These are phyloP conservation scores for Chrysemys picta DNA, from an alignment of 2,113 vertebrate genomes.

Conservation along the genomic window DNA sequence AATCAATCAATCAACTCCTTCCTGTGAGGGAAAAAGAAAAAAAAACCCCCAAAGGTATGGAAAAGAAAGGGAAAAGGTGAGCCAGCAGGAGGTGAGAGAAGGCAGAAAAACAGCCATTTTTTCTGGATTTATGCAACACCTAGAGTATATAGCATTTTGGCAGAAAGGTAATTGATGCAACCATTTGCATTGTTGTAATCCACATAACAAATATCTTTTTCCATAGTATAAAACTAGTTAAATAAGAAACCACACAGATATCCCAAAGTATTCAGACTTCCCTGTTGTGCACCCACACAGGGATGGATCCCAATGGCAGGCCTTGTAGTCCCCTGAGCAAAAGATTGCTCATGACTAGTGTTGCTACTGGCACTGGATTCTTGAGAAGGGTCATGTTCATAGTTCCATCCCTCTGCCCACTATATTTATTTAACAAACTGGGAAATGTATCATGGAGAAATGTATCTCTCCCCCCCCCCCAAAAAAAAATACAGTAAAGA, in stretches of 20 bases:
- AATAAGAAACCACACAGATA: not conserved
- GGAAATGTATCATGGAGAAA: not conserved
- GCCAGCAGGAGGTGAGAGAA: not conserved
- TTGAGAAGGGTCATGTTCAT: not conserved
- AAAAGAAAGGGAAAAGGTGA: not conserved
- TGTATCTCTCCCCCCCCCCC: rapidly evolving
- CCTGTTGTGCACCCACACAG: not conserved
- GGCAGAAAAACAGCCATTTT: not conserved
- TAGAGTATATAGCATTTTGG: not conserved
- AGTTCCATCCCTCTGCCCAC: not conserved
- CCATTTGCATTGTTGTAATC: not conserved
- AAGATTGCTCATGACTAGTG: not conserved
- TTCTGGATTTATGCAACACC: not conserved
- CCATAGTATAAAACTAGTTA: not conserved
- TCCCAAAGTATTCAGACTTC: not conserved
- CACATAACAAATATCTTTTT: not conserved
- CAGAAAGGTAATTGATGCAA: not conserved
- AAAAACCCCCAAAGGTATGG: not conserved
- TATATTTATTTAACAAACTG: not conserved
- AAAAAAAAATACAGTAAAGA: not conserved
- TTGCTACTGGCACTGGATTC: not conserved
- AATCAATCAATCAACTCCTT: not conserved
- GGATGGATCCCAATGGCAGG: not conserved
- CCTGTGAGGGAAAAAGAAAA: no score
- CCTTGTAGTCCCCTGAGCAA: not conserved